These are phyloP conservation scores for Recurvirostra avosetta DNA, from an alignment of 2,113 vertebrate genomes.

Conservation along the genomic window DNA sequence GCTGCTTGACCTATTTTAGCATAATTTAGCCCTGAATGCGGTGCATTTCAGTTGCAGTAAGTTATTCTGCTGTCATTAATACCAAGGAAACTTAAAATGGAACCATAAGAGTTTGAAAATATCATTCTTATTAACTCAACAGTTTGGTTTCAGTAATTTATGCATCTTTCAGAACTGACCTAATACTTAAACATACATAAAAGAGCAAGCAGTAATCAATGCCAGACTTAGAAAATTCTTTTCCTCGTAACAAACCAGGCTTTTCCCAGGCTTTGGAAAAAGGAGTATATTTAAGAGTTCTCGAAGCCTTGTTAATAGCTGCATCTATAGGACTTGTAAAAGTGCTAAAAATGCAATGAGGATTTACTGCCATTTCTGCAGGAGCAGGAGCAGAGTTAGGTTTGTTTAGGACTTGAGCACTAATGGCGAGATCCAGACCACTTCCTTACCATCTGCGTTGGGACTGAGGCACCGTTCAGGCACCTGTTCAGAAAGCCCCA, in stretches of 20 bases:
- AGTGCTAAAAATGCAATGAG: background rate
- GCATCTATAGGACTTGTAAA: background rate
- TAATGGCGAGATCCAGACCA: background rate
- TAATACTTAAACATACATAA: conserved; percentile 1
- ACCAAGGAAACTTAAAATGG: conserved; percentile 17
- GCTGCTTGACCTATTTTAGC: conserved; percentile 71
- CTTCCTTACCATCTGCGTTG: background rate
- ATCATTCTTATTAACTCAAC: conserved; percentile 42
- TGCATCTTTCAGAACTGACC: conserved; percentile 9
- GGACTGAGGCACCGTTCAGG: background rate
- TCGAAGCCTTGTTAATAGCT: background rate
- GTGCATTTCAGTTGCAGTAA: conserved; percentile 14
- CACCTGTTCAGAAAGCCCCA: background rate
- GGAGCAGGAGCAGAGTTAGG: background rate
- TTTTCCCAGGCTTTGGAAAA: background rate
- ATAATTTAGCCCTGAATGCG: conserved; percentile 32
- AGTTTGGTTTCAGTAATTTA: conserved; percentile 40
- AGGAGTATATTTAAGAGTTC: background rate
- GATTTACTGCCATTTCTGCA: background rate
- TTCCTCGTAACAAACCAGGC: background rate
- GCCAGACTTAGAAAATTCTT: conserved; percentile 11
- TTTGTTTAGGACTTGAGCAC: background rate
- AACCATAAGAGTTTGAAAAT: conserved; percentile 28
- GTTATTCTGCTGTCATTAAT: conserved; percentile 28
- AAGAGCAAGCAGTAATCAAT: conserved; percentile 10